phyloP scores from a whole-genome alignment of 2,113 vertebrate species.

The Clarias magur region DNA sequence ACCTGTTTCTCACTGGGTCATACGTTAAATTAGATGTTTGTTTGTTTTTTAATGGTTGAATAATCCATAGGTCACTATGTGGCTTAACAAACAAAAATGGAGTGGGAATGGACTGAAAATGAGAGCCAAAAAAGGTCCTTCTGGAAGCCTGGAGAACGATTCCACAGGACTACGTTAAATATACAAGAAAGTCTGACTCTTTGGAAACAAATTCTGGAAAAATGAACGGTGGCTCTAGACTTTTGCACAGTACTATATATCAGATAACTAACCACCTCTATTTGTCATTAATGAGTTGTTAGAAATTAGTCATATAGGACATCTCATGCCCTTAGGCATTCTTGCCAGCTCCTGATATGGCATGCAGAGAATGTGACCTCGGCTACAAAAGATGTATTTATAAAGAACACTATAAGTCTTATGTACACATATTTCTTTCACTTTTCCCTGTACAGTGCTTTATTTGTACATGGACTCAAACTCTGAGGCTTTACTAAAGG shows the following conservation, averaged over 20 bases:
- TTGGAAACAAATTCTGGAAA: too few relatives aligned
- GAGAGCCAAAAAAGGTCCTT: too few relatives aligned
- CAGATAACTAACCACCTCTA: neutral
- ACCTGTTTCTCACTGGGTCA: too few relatives aligned
- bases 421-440: slow-evolving; percentile 58
- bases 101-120: too few relatives aligned
- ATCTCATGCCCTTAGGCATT: slow-evolving; percentile 43
- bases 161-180: too few relatives aligned
- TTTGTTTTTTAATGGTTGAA: too few relatives aligned
- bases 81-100: too few relatives aligned
- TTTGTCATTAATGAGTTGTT: slow-evolving; percentile 4
- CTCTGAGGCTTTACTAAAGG: slow-evolving; percentile 61
- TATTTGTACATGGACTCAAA: slow-evolving; percentile 57
- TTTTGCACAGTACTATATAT: neutral
- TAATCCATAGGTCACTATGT: too few relatives aligned
- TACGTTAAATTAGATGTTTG: too few relatives aligned
- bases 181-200: too few relatives aligned
- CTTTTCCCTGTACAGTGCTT: slow-evolving; percentile 54
- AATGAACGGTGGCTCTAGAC: too few relatives aligned
- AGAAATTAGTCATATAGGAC: slow-evolving; percentile 55
- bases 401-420: slow-evolving; percentile 59
- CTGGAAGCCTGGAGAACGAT: too few relatives aligned
- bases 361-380: slow-evolving; percentile 52
- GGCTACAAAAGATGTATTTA: slow-evolving; percentile 54
- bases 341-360: slow-evolving; percentile 46